Conservation (phyloP, 2,888 invertebrate species). For the Rhingia rostrata region DNA sequence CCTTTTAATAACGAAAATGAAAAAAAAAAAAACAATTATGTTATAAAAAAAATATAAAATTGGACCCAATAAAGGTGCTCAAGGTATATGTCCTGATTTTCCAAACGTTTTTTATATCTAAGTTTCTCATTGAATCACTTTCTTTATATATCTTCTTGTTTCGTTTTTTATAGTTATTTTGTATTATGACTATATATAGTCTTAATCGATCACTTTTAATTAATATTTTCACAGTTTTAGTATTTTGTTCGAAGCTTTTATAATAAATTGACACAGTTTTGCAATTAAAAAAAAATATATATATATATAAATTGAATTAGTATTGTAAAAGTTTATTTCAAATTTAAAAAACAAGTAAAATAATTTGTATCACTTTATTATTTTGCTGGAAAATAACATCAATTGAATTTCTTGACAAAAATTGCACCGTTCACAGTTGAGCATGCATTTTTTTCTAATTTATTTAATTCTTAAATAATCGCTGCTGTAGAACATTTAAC, state of each 20-base stretch:
- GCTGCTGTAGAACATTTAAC: slow-evolving; percentile 50
- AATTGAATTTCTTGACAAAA: slow-evolving; percentile 26
- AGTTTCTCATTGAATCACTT: slow-evolving; percentile 34
- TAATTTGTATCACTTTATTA: slow-evolving; percentile 17
- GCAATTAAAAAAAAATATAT: slow-evolving; percentile 24
- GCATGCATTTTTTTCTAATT: slow-evolving; percentile 42
- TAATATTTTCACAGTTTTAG: slow-evolving; percentile 38
- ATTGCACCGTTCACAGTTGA: slow-evolving; percentile 57
- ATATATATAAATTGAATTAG: neutral
- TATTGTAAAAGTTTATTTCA: neutral
- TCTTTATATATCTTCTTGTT: slow-evolving; percentile 11
- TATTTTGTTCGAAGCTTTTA: slow-evolving; percentile 40
- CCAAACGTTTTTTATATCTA: slow-evolving; percentile 34
- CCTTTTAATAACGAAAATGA: slow-evolving; percentile 42
- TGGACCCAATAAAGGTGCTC: slow-evolving; percentile 81
- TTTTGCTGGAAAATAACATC: slow-evolving; percentile 29
- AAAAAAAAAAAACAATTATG: slow-evolving; percentile 35
- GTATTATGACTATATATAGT: slow-evolving; percentile 39
- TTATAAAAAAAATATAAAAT: slow-evolving; percentile 52
- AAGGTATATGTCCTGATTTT: slow-evolving; percentile 79
- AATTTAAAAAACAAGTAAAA: neutral
- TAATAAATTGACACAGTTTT: slow-evolving; percentile 34
- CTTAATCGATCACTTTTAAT: slow-evolving; percentile 17
- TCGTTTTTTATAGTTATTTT: slow-evolving; percentile 12
- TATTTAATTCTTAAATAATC: neutral